Evolutionary conservation across 2,797 vertebrate genomes (phyloP).

Genomic region (Nothura maculosa): DNA sequence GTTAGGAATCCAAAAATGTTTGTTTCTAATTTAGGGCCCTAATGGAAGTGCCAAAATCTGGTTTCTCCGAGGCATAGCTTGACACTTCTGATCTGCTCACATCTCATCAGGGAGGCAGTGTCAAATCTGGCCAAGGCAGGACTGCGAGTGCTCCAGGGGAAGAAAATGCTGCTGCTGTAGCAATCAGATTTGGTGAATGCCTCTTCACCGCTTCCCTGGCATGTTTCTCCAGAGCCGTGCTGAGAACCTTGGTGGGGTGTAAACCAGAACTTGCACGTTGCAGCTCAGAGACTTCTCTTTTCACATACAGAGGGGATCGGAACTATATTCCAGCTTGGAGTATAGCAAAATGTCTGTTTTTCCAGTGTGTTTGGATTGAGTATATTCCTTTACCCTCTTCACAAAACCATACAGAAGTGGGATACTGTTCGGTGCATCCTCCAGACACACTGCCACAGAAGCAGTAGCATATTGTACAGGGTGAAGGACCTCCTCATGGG

Average conservation of each 20-base stretch:
- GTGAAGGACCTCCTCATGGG: neutral
- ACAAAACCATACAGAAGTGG: neutral
- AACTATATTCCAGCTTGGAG: neutral
- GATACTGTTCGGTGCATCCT: neutral
- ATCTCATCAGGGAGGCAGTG: neutral
- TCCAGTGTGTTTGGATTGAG: neutral
- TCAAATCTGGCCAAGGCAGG: neutral
- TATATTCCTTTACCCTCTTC: neutral
- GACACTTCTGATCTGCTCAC: conserved; percentile 18
- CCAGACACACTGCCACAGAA: neutral
- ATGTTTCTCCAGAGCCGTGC: neutral
- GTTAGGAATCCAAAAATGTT: neutral
- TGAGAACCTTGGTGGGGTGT: neutral
- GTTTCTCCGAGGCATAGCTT: conserved; percentile 21
- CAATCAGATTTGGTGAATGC: neutral
- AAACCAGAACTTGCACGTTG: neutral
- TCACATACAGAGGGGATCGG: neutral
- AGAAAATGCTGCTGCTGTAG: neutral
- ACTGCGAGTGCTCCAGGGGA: neutral
- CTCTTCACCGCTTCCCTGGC: neutral
- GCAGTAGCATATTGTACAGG: neutral
- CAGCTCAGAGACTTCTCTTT: neutral
- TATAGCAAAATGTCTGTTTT: neutral
- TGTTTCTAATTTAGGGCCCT: neutral
- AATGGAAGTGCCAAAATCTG: neutral